Conservation (phyloP, 2,797 vertebrate species). For the Aphelocoma californica region DNA sequence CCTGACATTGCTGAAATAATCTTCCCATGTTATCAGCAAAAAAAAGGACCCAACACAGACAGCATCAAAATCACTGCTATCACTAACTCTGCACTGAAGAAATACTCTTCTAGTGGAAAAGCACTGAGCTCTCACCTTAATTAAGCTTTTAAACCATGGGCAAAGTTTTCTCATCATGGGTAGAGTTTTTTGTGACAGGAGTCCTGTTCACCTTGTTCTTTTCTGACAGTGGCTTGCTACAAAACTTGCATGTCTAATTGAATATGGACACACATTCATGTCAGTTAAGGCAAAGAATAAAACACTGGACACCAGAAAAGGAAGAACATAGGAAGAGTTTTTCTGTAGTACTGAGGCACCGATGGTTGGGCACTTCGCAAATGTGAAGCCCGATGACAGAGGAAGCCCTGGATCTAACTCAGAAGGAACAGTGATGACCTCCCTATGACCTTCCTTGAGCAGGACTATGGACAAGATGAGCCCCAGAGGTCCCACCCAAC, state of each 20-base stretch:
- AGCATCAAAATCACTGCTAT: neutral
- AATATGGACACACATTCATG: neutral
- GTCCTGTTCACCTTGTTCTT: neutral
- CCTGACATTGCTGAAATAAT: neutral
- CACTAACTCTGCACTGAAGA: neutral
- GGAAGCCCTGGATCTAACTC: neutral
- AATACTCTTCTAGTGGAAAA: neutral
- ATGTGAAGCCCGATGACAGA: accelerated
- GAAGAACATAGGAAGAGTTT: neutral
- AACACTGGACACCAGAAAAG: neutral
- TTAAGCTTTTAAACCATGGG: neutral
- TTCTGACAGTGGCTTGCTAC: neutral
- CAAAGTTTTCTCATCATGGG: neutral
- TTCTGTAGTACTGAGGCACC: neutral
- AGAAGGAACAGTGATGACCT: neutral
- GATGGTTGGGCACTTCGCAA: neutral
- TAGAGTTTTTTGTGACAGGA: neutral
- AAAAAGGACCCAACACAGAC: neutral
- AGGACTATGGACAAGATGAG: neutral
- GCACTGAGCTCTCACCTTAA: neutral
- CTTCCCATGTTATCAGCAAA: neutral
- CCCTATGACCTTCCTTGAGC: neutral
- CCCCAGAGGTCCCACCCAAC: neutral
- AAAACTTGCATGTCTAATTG: neutral
- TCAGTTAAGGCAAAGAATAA: neutral